Conservation (phyloP, 2,113 vertebrate genomes). For the Semicossyphus pulcher region DNA sequence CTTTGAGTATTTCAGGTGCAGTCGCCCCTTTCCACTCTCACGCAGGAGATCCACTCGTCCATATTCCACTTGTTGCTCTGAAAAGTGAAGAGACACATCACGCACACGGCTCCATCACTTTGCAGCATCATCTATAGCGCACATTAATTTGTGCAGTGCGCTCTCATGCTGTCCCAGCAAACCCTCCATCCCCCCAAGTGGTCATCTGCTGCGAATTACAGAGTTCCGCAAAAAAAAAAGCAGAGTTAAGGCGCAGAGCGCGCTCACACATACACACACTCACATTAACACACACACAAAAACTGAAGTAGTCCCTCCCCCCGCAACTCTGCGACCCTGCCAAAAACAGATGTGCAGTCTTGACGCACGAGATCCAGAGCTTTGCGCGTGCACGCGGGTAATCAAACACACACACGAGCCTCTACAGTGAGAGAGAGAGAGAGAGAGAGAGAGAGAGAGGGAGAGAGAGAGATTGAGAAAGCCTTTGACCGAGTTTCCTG, state of each 20-base stretch:
- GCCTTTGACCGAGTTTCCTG: conserved; percentile 72
- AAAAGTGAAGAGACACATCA: conserved; percentile 19
- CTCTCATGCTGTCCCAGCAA: conserved; percentile 56
- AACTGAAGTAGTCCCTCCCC: conserved; percentile 62
- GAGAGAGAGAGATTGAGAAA: conserved; percentile 23
- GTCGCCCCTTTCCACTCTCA: conserved; percentile 38
- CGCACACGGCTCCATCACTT: conserved; percentile 13
- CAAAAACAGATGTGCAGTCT: conserved; percentile 66
- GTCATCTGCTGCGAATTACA: conserved; percentile 85
- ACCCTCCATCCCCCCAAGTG: conserved; percentile 77
- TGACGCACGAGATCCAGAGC: conserved; percentile 35
- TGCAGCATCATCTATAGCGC: conserved; percentile 19
- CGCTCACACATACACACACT: conserved; percentile 9
- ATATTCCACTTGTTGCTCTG: conserved; percentile 50
- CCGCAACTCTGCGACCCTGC: conserved; percentile 52
- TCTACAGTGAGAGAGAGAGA: not conserved
- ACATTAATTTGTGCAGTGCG: conserved; percentile 40
- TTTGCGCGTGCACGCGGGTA: conserved; percentile 49
- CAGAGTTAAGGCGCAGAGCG: conserved; percentile 42
- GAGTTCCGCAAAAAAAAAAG: conserved; percentile 34
- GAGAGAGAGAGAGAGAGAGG: not conserved
- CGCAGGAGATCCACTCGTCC: conserved; percentile 30
- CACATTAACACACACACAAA: conserved; percentile 57
- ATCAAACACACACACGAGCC: conserved; percentile 15
- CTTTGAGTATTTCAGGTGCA: conserved; percentile 61